phyloP scores from a whole-genome alignment of 2,888 invertebrate genomes.

The Nematopogon swammerdamellus region DNA sequence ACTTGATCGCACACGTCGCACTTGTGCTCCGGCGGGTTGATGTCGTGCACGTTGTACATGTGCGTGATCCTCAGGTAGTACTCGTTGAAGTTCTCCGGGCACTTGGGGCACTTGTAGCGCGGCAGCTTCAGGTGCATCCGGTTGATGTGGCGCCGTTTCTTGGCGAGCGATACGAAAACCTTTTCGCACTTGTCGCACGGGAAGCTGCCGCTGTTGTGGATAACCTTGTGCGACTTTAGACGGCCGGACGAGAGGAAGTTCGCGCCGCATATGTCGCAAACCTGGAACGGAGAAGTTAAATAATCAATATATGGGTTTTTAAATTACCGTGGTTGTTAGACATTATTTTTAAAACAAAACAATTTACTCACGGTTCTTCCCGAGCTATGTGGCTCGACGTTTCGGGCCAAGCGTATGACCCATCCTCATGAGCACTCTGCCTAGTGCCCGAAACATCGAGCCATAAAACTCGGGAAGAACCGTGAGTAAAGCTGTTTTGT shows the following conservation, averaged over 20 bases:
- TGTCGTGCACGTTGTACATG: slow-evolving; percentile 14
- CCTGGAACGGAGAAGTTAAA: neutral
- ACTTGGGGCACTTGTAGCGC: neutral
- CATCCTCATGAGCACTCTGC: too few relatives aligned
- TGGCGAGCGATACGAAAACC: neutral
- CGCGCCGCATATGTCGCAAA: slow-evolving; percentile 22
- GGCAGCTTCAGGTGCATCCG: neutral
- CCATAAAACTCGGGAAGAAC: too few relatives aligned
- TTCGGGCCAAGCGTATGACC: too few relatives aligned
- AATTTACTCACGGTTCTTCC: too few relatives aligned
- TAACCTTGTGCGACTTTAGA: slow-evolving; percentile 29
- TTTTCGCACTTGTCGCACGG: slow-evolving; percentile 41
- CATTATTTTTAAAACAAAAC: too few relatives aligned
- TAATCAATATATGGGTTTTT: too few relatives aligned
- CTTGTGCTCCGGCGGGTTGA: slow-evolving; percentile 12
- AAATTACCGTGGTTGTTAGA: too few relatives aligned
- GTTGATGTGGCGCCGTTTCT: neutral
- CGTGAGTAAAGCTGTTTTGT: too few relatives aligned
- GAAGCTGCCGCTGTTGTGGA: slow-evolving; percentile 34
- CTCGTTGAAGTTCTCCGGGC: neutral
- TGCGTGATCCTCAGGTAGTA: slow-evolving; percentile 7
- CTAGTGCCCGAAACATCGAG: too few relatives aligned
- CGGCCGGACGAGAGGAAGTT: slow-evolving; percentile 21
- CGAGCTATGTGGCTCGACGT: too few relatives aligned
- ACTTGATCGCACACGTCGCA: slow-evolving; percentile 14